Base-by-base conservation (phyloP, 1,140 invertebrate species). In the Hylaeus anthracinus region DNA sequence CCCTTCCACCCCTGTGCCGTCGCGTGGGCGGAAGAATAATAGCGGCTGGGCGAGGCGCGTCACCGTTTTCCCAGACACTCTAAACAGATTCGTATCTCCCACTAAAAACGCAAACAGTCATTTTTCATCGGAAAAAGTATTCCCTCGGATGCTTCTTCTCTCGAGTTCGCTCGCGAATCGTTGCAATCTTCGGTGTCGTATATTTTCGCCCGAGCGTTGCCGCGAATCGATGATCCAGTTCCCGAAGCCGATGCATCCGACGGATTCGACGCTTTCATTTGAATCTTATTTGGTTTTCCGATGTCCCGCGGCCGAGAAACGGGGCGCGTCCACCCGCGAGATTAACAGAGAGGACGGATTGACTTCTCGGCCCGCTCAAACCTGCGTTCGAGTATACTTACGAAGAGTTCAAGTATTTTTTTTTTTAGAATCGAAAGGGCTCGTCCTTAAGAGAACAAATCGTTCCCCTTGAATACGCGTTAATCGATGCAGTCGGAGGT, bases 401-500 rank as follows among this genome's bases (percentile, higher is more conserved):
- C 43, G 43, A 45, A 45, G 43, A 45, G 1, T 26, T 26, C 43
- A 45, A 3, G 5, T 45, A 45, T 45, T 45, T 2, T 45, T 45
- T 5, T 45, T 2, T 45, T 45, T 5, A 45, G 43, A 45, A 45
- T 26, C 26, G 26, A 26, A 26, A 26, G 26, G 26, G 26, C 26
- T 26, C 26, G 26, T 26, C 26, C 26, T 97, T 41, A 95, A 96
- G 94, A 26, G n/a, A 8, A 9, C 5, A 66, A 15, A 66, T 9
- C 43, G 15, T 26, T 45, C 43, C 43, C 45, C 4, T 5, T 14
- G 45, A 67, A 76, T 56, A 61, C 61, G 4, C 45, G 66, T 78
- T 71, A 70, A 78, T 71, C 41, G 58, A 78, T 39, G 12, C 41
- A 5, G 26, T 37, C 9, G 6, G 37, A 41, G 12, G 26, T 26